Base-by-base conservation (phyloP, 2,797 vertebrate genomes). In the Acrossocheilus wenchowensis region DNA sequence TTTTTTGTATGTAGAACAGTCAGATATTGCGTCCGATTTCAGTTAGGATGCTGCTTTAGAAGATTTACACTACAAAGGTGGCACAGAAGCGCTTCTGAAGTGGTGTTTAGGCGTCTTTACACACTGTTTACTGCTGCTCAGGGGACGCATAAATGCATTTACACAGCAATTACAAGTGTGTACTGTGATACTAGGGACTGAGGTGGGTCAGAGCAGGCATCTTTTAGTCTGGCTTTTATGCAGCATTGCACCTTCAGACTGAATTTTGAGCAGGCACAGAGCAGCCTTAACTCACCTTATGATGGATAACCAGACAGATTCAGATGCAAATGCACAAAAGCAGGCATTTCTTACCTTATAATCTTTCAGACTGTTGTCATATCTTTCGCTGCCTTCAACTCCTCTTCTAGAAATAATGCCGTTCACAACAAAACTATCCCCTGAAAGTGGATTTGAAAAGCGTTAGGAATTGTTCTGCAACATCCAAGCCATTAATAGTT, bases 351-450 rank as follows among this genome's bases (percentile, higher is more conserved):
- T 90, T 93, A 97, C 96, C 96, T 96, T 96, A 89, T 92, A 91
- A 91, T 92, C 94, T 91, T 95, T 94, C 62, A 92, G 87, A 89
- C 94, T 94, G 86, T 91, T 79, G 89, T 90, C 90, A 86, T 94
- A 94, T 82, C 94, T 88, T 88, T 96, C 96, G 45, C 92, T 93
- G 88, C 96, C 96, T 92, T 96, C 96, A 87, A 94, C 91, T 92
- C 95, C 96, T 93, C 92, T 94, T 88, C 94, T 90, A n/a, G 91
- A 92, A 66, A 94, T 90, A 91, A 94, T 94, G 30, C 95, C 94
- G 75, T 96, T 95, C 90, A 94, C 96, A 48, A 94, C 95, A 92
- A 96, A 96, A 93, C 96, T 97, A 93, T 96, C 96, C 87, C 97
- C 97, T 97, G 14, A 52, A 82, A 83, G 26, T 0, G 19, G 17